Base-by-base conservation (phyloP, 2,113 vertebrate genomes). In the Pipra filicauda region DNA sequence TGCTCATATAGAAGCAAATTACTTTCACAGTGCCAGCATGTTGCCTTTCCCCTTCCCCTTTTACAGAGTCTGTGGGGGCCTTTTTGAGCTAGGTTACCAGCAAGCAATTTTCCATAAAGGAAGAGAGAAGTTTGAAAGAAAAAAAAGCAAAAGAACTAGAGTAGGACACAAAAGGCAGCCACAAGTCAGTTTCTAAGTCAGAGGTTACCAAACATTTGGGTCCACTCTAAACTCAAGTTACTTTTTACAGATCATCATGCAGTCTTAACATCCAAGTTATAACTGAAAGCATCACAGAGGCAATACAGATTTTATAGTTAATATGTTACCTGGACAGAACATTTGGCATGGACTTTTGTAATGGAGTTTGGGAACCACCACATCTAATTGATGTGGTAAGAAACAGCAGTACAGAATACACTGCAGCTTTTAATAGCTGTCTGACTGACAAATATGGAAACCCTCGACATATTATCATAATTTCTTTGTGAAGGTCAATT, bases 1-100 rank as follows among this genome's bases (percentile, higher is more conserved):
- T 91, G 92, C 87, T 94, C 70, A 81, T 72, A 72, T 59, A 91
- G 79, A 86, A 91, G 85, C 55, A 93, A 80, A 95, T 92, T 91
- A 41, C 80, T 79, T 95, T 88, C 79, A 89, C 33, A 96, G 80
- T 79, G 37, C 43, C 76, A 84, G 39, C 82, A 59, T 78, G 72
- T 39, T 91, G 52, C 43, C 59, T 89, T 86, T 82, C 54, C 22
- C 41, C 12, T 62, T 91, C n/a, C 55, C 17, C 27, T 58, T 73
- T 85, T 92, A 64, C 33, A 51, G 39, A 52, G 58, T 49, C 85
- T 58, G 41, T 14, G 19, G n/a, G 41, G 48, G n/a, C 7, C 35
- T 80, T 90, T 92, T 59, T 46, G 33, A 92, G 76, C 76, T 87
- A 71, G 44, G 39, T 78, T 41, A 75, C 26, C 57, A 83, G 57